phyloP scores from a whole-genome alignment of 1,140 invertebrate species.

The Chrysopa pallens region DNA sequence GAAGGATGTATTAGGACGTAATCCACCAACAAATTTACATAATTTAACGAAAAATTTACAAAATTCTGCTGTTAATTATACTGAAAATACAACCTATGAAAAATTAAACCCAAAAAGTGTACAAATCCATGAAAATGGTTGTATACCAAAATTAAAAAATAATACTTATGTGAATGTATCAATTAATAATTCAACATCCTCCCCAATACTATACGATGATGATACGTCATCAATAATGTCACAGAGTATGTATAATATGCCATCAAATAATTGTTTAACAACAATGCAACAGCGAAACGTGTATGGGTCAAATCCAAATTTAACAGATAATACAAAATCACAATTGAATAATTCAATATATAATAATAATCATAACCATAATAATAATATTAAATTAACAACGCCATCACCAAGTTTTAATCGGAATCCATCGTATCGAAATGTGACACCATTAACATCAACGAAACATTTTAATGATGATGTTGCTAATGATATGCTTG shows the following conservation, averaged over 20 bases:
- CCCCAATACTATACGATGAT: no score
- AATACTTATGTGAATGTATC: constrained; percentile 15
- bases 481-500: no score
- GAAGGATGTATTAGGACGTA: constrained; percentile 49
- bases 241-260: background rate
- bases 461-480: background rate
- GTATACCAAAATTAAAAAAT: constrained; percentile 14
- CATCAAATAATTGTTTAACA: background rate
- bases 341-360: background rate
- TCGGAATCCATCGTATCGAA: constrained; percentile 14
- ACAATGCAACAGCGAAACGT: background rate
- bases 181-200: no score
- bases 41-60: constrained; percentile 19
- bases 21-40: constrained; percentile 27
- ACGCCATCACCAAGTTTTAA: constrained; percentile 12
- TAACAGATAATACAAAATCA: background rate
- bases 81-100: constrained; percentile 16
- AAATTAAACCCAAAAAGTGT: constrained; percentile 13
- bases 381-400: background rate
- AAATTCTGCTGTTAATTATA: constrained; percentile 20
- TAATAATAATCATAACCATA: constrained; percentile 12
- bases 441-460: background rate
- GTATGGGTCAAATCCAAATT: background rate
- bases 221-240: background rate
- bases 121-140: constrained; percentile 20